phyloP scores from a whole-genome alignment of 2,797 vertebrate genomes.

The Spea hammondii region DNA sequence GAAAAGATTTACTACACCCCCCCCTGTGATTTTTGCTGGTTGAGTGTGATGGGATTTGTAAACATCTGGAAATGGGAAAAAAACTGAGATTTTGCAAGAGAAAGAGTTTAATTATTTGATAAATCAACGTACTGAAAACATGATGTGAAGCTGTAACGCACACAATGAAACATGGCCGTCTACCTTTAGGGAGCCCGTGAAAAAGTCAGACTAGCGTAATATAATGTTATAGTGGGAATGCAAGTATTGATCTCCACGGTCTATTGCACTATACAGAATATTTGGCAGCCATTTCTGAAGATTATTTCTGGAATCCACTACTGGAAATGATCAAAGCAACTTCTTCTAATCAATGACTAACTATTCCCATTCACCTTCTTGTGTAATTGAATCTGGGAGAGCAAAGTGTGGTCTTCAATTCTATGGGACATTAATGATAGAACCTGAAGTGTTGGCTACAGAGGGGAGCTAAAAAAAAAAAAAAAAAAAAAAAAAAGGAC shows the following conservation, averaged over 20 bases:
- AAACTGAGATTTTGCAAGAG: conserved; percentile 17
- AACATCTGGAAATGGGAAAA: too few relatives aligned
- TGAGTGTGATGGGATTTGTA: too few relatives aligned
- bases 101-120: conserved; percentile 11
- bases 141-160: conserved; percentile 30
- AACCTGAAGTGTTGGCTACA: too few relatives aligned
- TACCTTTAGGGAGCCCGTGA: conserved; percentile 33
- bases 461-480: too few relatives aligned
- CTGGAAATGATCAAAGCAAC: conserved; percentile 6
- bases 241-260: conserved; percentile 37
- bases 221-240: conserved; percentile 42
- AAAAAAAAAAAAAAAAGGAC: too few relatives aligned
- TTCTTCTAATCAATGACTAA: conserved; percentile 3
- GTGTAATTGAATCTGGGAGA: too few relatives aligned
- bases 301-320: conserved; percentile 13
- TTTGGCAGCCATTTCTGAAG: conserved; percentile 22
- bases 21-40: too few relatives aligned
- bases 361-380: too few relatives aligned
- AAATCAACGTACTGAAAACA: conserved; percentile 41
- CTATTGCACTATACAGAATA: conserved; percentile 29
- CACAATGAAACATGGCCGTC: conserved; percentile 18
- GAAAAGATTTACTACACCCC: too few relatives aligned
- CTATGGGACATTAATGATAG: too few relatives aligned
- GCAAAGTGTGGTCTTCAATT: too few relatives aligned
- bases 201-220: conserved; percentile 44